Percentiles rank a stretch among this genome's conserved stretches.
Evolutionary conservation across 2,113 vertebrate genomes (phyloP).

Genomic region (Myotis davidii): DNA sequence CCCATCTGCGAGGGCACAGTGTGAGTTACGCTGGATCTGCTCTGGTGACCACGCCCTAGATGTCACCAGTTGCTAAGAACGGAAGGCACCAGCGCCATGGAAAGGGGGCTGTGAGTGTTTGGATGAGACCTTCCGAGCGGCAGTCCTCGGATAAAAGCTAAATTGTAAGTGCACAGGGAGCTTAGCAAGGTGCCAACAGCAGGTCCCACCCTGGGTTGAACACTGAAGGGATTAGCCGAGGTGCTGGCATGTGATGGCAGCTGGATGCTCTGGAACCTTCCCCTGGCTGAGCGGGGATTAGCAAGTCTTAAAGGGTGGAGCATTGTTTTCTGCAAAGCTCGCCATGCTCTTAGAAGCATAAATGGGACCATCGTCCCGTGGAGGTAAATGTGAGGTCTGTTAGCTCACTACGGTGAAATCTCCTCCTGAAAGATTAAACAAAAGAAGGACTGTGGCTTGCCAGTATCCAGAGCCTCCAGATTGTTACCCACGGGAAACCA

Average conservation of each 20-base stretch:
- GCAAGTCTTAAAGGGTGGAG: constrained; percentile 49
- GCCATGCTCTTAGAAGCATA: constrained; percentile 16
- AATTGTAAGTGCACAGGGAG: constrained; percentile 27
- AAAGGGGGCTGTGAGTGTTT: background rate
- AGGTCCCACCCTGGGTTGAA: background rate
- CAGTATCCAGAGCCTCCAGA: background rate
- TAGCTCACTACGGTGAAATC: constrained; percentile 35
- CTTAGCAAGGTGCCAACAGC: background rate
- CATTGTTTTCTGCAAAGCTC: constrained; percentile 46
- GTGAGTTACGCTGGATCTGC: background rate
- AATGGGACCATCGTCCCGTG: constrained; percentile 42
- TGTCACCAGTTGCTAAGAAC: constrained; percentile 25
- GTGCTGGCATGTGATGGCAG: constrained; percentile 47
- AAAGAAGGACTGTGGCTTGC: background rate
- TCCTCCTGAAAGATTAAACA: constrained; percentile 27
- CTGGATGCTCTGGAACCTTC: constrained; percentile 17
- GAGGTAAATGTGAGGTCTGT: constrained; percentile 54
- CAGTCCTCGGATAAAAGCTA: background rate
- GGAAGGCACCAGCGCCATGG: background rate
- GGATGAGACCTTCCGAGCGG: background rate
- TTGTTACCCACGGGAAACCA: background rate
- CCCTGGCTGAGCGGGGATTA: constrained; percentile 63
- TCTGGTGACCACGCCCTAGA: background rate
- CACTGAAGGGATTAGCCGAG: constrained; percentile 40
- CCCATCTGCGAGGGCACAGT: background rate